Evolutionary conservation across 2,113 vertebrate species (phyloP), one percentile per base, ranked within the genome.

Genomic region (Tachycineta bicolor): DNA sequence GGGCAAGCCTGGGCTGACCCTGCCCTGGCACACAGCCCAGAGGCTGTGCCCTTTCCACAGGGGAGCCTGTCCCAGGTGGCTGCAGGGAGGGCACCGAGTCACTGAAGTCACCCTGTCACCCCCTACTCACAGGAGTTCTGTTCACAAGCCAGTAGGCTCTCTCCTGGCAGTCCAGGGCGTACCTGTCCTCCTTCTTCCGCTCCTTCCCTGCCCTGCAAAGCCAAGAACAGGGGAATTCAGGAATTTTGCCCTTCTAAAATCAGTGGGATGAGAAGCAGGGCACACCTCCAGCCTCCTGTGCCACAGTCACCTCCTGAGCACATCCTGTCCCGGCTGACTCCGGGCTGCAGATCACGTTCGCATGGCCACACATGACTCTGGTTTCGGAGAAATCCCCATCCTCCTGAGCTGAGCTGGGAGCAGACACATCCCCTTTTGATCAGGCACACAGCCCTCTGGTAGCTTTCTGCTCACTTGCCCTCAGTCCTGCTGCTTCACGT

Each of bases 91-190:
- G 46, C 39, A 62, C 4, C 0, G 0, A 69, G 63, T 34, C 59
- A 52, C 60, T 29, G 8, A 24, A 41, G 64, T 20, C 65, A 73
- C 37, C 3, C n/a, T 6, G 0, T 3, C 53, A 26, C 5, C 16
- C 6, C 12, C 65, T 93, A 98, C 98, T 98, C 85, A 99, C 99
- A 33, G 99, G 99, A 53, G 99, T 98, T 69, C 99, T 97, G 94
- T 99, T 99, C 87, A 99, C 99, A 74, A 99, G 98, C 99, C 99
- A 99, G 84, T 99, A 99, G 5, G 99, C 99, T 96, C 99, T 98
- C 96, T 99, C 99, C 96, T 99, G 99, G 93, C 99, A 99, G 82
- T 99, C 99, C 97, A 99, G 98, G 10, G 99, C 98, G 0, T 99
- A 99, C 8, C 99, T 98, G 92, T 99, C 99, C 0, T 97, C 99